A percentile compares a stretch with the other conserved stretches of the same genome.
These are phyloP conservation scores for Andrena flavipes DNA, from an alignment of 2,888 invertebrate species.

Conservation along the genomic window DNA sequence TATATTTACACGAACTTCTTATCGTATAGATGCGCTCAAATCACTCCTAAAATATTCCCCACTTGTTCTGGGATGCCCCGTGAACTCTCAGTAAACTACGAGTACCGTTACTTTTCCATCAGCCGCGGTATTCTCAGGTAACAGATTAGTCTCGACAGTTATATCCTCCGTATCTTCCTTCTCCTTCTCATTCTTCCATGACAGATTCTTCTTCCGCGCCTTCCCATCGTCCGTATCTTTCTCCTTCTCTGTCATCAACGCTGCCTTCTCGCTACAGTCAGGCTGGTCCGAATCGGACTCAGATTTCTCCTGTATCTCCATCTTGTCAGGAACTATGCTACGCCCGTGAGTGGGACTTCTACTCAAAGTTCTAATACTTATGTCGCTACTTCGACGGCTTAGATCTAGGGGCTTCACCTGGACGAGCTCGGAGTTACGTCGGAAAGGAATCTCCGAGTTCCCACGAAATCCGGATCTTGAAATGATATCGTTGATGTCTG, in stretches of 20 bases:
- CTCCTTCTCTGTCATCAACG: constrained; percentile 77
- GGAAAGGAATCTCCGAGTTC: constrained; percentile 79
- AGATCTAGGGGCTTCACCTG: constrained; percentile 76
- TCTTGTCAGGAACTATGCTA: constrained; percentile 70
- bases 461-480: constrained; percentile 76
- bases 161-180: constrained; percentile 81
- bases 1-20: too few species aligned
- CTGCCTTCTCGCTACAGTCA: constrained; percentile 81
- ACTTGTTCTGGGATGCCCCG: too few species aligned
- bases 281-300: constrained; percentile 83
- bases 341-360: constrained; percentile 79
- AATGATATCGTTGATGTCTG: constrained; percentile 77
- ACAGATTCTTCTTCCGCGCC: constrained; percentile 83
- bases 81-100: neutral
- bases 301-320: constrained; percentile 77
- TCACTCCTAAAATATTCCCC: too few species aligned
- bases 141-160: constrained; percentile 83
- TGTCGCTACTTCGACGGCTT: constrained; percentile 80
- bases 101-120: constrained; percentile 74
- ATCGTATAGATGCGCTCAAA: too few species aligned
- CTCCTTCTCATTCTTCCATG: constrained; percentile 82
- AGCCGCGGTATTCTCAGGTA: constrained; percentile 73
- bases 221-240: constrained; percentile 75
- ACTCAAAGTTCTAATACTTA: constrained; percentile 79
- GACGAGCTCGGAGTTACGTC: constrained; percentile 77